Evolutionary conservation across 2,888 invertebrate species (phyloP).

Genomic region (Andrena fulva): DNA sequence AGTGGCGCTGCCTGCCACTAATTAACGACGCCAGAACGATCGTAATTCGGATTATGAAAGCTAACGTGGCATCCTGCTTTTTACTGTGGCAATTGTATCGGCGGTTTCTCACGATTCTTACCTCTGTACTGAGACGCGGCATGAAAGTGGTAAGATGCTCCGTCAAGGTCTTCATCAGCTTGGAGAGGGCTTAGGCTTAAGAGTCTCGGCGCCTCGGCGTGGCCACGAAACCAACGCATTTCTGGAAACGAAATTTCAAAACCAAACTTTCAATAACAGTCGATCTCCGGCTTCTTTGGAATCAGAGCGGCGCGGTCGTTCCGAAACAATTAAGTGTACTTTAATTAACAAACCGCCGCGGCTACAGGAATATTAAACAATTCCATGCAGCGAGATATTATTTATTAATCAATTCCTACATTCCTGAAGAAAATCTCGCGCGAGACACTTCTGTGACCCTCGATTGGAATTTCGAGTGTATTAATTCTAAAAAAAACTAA

Average conservation of each 20-base stretch:
- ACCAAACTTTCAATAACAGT: neutral
- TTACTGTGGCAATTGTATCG: constrained; percentile 46
- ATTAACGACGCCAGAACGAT: constrained; percentile 39
- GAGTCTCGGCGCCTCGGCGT: constrained; percentile 89
- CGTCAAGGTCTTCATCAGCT: constrained; percentile 82
- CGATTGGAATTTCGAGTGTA: too few species aligned
- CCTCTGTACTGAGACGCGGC: constrained; percentile 84
- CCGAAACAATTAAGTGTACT: too few species aligned
- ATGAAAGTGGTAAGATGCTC: constrained; percentile 79
- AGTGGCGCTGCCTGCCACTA: neutral
- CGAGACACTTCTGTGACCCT: too few species aligned
- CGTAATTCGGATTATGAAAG: constrained; percentile 56
- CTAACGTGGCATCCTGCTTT: constrained; percentile 45
- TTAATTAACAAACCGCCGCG: neutral
- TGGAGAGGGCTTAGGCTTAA: constrained; percentile 89
- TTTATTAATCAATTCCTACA: too few species aligned
- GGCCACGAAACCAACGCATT: constrained; percentile 91
- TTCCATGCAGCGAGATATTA: too few species aligned
- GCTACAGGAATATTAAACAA: too few species aligned
- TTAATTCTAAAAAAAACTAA: too few species aligned
- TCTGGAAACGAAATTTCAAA: constrained; percentile 69
- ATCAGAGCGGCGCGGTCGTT: too few species aligned
- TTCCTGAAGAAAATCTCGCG: too few species aligned
- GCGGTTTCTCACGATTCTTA: constrained; percentile 77
- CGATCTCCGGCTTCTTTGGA: neutral